These are phyloP conservation scores for Willisornis vidua DNA, from an alignment of 2,113 vertebrate species.

Conservation along the genomic window DNA sequence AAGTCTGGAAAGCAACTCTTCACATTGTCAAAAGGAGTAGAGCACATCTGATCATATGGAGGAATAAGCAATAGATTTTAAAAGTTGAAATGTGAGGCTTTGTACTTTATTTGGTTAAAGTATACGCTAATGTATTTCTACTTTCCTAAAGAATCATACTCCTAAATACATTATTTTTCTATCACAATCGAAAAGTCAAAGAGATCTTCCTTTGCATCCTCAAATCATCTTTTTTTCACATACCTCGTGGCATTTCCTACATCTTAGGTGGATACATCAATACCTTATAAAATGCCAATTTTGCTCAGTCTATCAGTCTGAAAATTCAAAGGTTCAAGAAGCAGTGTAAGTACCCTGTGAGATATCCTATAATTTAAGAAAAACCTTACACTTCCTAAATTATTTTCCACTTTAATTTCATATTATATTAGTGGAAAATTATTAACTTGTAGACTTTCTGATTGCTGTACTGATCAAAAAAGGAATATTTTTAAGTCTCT, in stretches of 20 bases:
- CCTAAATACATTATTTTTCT: not conserved
- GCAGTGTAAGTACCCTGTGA: not conserved
- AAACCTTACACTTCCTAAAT: not conserved
- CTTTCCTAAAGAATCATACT: not conserved
- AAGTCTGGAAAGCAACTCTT: not conserved
- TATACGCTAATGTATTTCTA: rapidly evolving
- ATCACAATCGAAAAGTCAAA: not conserved
- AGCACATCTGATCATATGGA: not conserved
- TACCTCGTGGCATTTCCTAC: not conserved
- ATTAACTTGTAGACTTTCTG: not conserved
- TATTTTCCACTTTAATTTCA: conserved; percentile 7
- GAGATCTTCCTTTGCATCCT: not conserved
- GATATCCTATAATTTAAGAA: conserved; percentile 21
- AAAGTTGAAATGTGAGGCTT: not conserved
- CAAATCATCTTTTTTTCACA: not conserved
- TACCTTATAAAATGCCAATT: not conserved
- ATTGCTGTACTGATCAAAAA: conserved; percentile 20
- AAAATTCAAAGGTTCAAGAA: conserved; percentile 15
- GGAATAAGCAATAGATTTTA: not conserved
- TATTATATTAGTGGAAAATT: not conserved
- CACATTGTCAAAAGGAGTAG: not conserved
- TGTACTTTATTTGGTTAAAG: not conserved
- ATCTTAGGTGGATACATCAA: not conserved
- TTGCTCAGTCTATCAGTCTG: not conserved
- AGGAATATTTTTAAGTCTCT: conserved; percentile 5